Evolutionary conservation across 2,113 vertebrate genomes (phyloP).

Genomic region (Seriola rivoliana): DNA sequence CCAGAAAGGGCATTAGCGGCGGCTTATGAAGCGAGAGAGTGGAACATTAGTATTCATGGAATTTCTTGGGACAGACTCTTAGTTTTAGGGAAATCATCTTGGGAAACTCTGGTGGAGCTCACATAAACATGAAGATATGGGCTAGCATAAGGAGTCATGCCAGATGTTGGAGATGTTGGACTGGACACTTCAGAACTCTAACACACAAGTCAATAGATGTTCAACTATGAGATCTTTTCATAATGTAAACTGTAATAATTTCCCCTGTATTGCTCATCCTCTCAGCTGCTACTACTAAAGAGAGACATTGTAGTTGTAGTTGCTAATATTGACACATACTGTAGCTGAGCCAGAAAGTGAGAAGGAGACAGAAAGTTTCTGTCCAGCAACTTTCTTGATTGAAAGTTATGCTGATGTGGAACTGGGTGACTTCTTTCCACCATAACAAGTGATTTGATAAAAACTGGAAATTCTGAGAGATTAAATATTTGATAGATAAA

Average conservation of each 20-base stretch:
- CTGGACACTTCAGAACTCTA: background rate
- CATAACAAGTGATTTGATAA: background rate
- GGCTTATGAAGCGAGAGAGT: conserved; percentile 42
- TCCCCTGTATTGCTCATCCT: background rate
- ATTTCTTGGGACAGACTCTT: conserved; percentile 52
- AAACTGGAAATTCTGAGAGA: background rate
- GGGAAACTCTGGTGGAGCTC: conserved; percentile 35
- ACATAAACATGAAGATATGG: conserved; percentile 38
- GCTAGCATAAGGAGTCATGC: background rate
- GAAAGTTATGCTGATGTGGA: background rate
- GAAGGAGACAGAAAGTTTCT: background rate
- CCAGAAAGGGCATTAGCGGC: conserved; percentile 69
- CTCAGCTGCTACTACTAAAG: background rate
- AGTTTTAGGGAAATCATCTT: conserved; percentile 57
- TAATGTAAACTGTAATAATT: background rate
- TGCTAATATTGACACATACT: too few relatives aligned
- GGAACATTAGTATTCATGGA: conserved; percentile 78
- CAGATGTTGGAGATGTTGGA: background rate
- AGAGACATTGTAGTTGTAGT: background rate
- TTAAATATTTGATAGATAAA: background rate
- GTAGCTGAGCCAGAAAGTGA: background rate
- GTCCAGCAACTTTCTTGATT: background rate
- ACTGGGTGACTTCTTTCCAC: background rate
- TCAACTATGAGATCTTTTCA: background rate
- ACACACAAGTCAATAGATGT: background rate